Evolutionary conservation across 1,140 invertebrate species (phyloP).

Genomic region (Brachionus paranguensis): DNA sequence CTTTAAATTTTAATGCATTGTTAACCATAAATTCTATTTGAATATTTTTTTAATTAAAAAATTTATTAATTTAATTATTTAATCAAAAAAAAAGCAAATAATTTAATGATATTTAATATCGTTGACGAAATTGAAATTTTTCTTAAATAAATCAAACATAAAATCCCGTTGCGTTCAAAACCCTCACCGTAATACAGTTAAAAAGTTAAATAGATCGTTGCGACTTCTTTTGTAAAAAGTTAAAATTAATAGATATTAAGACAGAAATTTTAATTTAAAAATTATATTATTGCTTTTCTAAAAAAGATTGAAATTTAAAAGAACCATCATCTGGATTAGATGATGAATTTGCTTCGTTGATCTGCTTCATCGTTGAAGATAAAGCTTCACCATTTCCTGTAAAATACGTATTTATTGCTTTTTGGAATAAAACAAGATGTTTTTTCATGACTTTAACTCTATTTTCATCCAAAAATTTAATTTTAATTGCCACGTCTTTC

Average conservation of each 20-base stretch:
- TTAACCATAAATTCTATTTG: background rate
- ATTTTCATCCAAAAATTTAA: slow-evolving; percentile 92
- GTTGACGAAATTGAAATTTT: background rate
- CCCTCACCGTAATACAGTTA: background rate
- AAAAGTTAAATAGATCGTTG: background rate
- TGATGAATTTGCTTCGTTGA: slow-evolving; percentile 60
- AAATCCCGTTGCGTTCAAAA: background rate
- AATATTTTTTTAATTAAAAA: background rate
- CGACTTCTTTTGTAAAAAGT: background rate
- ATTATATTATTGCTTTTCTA: slow-evolving; percentile 24
- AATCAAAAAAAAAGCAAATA: background rate
- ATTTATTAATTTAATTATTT: background rate
- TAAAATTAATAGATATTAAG: background rate
- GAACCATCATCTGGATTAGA: slow-evolving; percentile 30
- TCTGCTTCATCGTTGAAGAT: slow-evolving; percentile 89
- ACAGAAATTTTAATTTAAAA: background rate
- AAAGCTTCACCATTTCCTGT: slow-evolving; percentile 85
- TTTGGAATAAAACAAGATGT: slow-evolving; percentile 86
- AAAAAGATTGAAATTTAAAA: slow-evolving; percentile 19
- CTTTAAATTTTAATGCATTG: too few species aligned
- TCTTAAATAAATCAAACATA: background rate
- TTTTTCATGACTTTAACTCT: slow-evolving; percentile 97
- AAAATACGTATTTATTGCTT: slow-evolving; percentile 91
- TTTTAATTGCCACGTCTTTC: slow-evolving; percentile 85
- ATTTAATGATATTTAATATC: background rate